These are phyloP conservation scores for Adela reaumurella DNA, from an alignment of 2,888 invertebrate species.

Conservation along the genomic window DNA sequence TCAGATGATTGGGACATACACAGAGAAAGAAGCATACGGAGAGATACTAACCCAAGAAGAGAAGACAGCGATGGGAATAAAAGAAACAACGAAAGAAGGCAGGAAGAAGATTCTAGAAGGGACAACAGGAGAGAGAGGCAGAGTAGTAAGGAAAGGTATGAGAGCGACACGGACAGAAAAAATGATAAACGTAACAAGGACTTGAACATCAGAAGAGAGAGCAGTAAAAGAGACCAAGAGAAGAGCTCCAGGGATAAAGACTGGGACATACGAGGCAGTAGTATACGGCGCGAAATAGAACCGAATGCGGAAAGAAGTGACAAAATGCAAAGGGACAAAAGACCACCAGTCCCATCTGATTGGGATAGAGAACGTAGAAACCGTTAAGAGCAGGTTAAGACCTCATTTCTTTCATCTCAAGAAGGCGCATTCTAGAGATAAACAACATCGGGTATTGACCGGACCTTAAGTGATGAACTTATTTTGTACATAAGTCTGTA, in stretches of 20 bases:
- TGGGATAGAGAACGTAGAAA: conserved; percentile 7
- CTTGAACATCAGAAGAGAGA: conserved; percentile 10
- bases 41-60: conserved; percentile 2
- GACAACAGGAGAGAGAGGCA: conserved; percentile 5
- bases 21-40: not conserved
- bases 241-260: not conserved
- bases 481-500: too few relatives aligned
- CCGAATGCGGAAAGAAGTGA: conserved; percentile 13
- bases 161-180: not conserved
- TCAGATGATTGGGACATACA: not conserved
- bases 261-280: not conserved
- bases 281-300: conserved; percentile 16
- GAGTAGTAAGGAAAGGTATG: not conserved
- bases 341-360: conserved; percentile 15
- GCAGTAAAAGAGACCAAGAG: conserved; percentile 6
- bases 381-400: not conserved
- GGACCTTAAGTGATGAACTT: too few relatives aligned
- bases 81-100: too few relatives aligned
- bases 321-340: conserved; percentile 7
- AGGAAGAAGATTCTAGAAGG: conserved; percentile 2
- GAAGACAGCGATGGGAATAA: conserved; percentile 2
- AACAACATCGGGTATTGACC: too few relatives aligned
- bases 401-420: too few relatives aligned
- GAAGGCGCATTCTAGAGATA: too few relatives aligned
- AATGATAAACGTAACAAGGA: not conserved